Evolutionary conservation across 2,113 vertebrate genomes (phyloP).

Genomic region (Rhadina sibilatrix): DNA sequence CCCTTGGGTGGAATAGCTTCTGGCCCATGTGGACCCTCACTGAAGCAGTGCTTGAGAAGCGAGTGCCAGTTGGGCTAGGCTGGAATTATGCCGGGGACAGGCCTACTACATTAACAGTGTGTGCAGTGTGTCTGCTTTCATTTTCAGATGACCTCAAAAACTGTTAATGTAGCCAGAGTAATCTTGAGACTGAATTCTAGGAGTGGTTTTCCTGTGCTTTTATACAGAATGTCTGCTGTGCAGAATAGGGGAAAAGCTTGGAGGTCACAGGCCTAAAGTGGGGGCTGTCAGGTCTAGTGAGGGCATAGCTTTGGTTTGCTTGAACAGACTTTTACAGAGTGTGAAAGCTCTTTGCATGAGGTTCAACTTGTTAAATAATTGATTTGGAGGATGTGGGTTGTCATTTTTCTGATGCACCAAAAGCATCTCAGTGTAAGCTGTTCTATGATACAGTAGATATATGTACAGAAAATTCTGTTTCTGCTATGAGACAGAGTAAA

Average conservation of each 20-base stretch:
- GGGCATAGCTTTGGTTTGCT: background rate
- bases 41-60: background rate
- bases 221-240: background rate
- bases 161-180: background rate
- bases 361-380: background rate
- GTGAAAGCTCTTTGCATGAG: background rate
- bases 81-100: background rate
- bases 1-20: background rate
- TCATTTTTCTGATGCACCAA: background rate
- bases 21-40: background rate
- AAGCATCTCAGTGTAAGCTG: background rate
- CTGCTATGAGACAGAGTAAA: background rate
- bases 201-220: background rate
- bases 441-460: background rate
- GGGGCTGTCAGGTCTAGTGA: background rate
- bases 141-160: background rate
- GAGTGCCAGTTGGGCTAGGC: background rate
- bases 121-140: background rate
- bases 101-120: background rate
- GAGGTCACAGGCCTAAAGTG: background rate
- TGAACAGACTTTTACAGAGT: background rate
- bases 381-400: background rate
- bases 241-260: background rate
- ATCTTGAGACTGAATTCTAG: background rate
- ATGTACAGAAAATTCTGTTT: background rate